phyloP scores from a whole-genome alignment of 2,888 invertebrate species.

The Caenorhabditis angaria region DNA sequence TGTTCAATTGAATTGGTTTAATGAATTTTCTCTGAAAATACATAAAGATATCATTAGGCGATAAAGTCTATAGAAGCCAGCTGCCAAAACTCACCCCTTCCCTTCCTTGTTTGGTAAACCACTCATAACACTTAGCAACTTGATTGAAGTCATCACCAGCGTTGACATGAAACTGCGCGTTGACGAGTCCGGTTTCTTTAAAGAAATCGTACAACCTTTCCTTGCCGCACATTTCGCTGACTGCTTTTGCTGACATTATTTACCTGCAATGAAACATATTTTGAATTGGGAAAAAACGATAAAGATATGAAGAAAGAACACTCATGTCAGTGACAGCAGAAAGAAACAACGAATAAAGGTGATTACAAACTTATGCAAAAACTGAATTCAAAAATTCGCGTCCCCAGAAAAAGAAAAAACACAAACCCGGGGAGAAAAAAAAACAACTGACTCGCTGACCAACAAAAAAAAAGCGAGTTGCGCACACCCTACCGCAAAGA shows the following conservation, averaged over 20 bases:
- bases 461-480: too few species aligned
- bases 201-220: conserved; percentile 67
- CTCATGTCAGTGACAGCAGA: conserved; percentile 8
- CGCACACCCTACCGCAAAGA: too few species aligned
- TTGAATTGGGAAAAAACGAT: background rate
- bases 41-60: background rate
- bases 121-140: conserved; percentile 49
- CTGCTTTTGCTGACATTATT: conserved; percentile 70
- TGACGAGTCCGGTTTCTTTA: conserved; percentile 52
- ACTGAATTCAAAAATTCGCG: too few species aligned
- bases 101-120: too few species aligned
- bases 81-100: too few species aligned
- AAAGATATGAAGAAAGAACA: background rate
- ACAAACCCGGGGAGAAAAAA: too few species aligned
- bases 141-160: conserved; percentile 59
- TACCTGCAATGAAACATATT: conserved; percentile 7
- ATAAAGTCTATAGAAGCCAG: too few species aligned
- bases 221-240: conserved; percentile 68
- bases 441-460: too few species aligned
- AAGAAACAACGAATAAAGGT: too few species aligned
- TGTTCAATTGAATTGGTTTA: conserved; percentile 99
- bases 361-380: too few species aligned
- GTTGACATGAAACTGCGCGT: conserved; percentile 60
- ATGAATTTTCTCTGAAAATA: conserved; percentile 85
- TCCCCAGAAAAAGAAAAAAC: too few species aligned